Percentiles rank a stretch among this genome's conserved stretches.
phyloP scores from a whole-genome alignment of 2,797 vertebrate species.

The Tenualosa ilisha region DNA sequence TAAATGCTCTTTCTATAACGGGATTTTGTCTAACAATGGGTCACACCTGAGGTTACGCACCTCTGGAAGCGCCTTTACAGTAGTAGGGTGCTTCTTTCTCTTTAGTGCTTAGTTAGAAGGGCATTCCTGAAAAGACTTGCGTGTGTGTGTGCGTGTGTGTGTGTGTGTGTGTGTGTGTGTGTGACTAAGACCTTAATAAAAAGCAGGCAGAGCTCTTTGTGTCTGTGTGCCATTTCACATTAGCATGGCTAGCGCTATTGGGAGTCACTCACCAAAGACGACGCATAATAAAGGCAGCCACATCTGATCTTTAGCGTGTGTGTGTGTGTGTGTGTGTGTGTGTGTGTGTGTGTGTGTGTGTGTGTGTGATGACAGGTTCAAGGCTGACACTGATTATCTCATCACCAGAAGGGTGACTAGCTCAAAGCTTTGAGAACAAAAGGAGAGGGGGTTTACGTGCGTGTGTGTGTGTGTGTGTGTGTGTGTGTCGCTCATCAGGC shows the following conservation, averaged over 20 bases:
- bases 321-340: background rate
- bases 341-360: too few species aligned
- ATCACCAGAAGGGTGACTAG: background rate
- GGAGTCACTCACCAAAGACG: background rate
- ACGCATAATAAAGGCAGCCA: background rate
- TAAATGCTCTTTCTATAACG: too few species aligned
- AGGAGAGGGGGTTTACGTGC: background rate
- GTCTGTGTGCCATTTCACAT: background rate
- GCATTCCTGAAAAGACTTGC: background rate
- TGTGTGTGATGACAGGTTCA: background rate
- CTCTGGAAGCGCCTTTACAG: too few species aligned
- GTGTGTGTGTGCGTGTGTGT: too few species aligned
- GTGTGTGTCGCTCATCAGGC: background rate
- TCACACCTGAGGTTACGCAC: too few species aligned
- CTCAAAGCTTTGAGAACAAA: conserved; percentile 8
- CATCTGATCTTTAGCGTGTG: background rate
- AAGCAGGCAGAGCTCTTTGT: background rate
- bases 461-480: background rate
- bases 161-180: too few species aligned
- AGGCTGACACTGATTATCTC: conserved; percentile 13
- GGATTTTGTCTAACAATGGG: too few species aligned
- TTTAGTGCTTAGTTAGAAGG: too few species aligned
- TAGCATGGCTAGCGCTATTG: background rate
- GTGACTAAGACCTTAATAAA: too few species aligned
- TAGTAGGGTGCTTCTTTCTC: too few species aligned